Base-by-base conservation (phyloP, 2,797 vertebrate species). In the Rhyacichthys aspro region DNA sequence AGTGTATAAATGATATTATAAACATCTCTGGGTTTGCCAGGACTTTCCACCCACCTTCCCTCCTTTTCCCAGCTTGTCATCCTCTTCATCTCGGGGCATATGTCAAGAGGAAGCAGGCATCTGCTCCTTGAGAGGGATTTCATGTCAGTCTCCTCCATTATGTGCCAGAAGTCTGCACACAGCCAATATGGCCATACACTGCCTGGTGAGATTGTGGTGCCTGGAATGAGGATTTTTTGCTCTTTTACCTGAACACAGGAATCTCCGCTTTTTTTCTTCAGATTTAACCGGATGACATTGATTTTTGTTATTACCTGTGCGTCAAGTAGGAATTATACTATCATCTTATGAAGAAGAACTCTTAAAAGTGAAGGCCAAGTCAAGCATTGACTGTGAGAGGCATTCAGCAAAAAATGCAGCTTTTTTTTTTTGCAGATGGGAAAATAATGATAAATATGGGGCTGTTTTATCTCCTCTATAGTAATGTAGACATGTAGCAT, bases 21-120 rank as follows among this genome's bases (percentile, higher is more conserved):
- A 49, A 33, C n/a, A 10, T 9, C 15, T 49, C 8, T n/a, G n/a
- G 36, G 33, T 11, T 9, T 17, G 15, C 5, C 0, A 16, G 10
- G 47, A 34, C 16, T 63, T 43, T 70, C 48, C 48, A 14, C 62
- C 52, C 45, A 56, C 68, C 50, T 41, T 15, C 63, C 66, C 63
- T 83, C 72, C 70, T 61, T 72, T 78, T 82, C 67, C 72, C 75
- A 18, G 12, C 48, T 52, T 15, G 34, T 52, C 48, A 38, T 79
- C 81, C 74, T 16, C 81, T 70, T 72, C 74, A 73, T 86, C 84
- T 82, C 83, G 70, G 79, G 87, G 81, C 88, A 90, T 90, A 91
- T 91, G 89, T 91, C 84, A 85, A 75, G 85, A 87, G 81, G 81
- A 88, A 84, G 84, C 81, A 83, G 88, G 88, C 89, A 90, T 90